Conservation (phyloP, 2,113 vertebrate genomes). For the Anoplopoma fimbria region DNA sequence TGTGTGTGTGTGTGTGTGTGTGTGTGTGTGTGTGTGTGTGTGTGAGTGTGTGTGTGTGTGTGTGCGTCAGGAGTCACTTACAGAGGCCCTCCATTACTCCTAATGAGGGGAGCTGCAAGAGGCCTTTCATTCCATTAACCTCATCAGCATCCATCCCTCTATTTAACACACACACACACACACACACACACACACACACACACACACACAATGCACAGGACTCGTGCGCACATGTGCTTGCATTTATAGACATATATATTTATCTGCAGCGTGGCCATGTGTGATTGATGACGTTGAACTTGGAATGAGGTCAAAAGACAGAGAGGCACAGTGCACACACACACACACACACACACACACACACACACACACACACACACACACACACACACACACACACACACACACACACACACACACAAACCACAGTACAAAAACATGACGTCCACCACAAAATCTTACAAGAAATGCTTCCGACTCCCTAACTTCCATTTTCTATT, state of each 20-base stretch:
- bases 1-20: not conserved
- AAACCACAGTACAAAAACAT: not conserved
- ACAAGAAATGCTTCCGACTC: not conserved
- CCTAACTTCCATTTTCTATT: not conserved
- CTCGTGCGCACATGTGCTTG: conserved; percentile 9
- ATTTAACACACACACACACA: conserved; percentile 7
- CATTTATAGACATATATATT: conserved; percentile 26
- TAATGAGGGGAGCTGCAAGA: conserved; percentile 54
- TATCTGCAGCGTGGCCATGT: not conserved
- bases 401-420: not conserved
- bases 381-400: not conserved
- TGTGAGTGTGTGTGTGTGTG: conserved; percentile 10
- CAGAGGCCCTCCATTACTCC: conserved; percentile 54
- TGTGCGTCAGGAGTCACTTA: conserved; percentile 30
- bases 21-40: not conserved
- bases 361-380: not conserved
- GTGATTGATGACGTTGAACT: conserved; percentile 8
- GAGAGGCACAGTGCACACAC: not conserved
- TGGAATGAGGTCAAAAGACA: not conserved
- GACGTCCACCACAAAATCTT: not conserved
- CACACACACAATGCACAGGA: not conserved
- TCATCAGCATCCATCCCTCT: conserved; percentile 39
- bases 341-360: not conserved
- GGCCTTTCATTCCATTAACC: conserved; percentile 53
- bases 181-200: conserved; percentile 4